phyloP scores from a whole-genome alignment of 1,140 invertebrate genomes.

The Tachypleus tridentatus region DNA sequence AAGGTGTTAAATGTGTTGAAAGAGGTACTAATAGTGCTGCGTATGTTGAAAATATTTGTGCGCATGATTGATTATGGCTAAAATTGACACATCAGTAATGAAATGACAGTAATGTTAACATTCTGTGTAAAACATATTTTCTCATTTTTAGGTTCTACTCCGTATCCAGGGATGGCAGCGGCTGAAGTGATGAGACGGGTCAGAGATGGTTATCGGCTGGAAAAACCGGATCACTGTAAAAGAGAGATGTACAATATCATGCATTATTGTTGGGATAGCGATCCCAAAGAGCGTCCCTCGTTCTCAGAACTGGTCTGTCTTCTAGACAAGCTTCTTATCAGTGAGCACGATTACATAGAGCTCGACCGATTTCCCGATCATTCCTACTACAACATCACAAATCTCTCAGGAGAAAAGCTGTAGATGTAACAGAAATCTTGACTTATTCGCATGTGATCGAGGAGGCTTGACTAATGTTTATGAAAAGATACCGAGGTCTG shows the following conservation, averaged over 20 bases:
- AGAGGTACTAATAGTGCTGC: too few species aligned
- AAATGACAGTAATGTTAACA: background rate
- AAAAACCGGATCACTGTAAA: slow-evolving; percentile 47
- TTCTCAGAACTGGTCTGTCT: slow-evolving; percentile 48
- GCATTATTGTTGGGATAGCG: slow-evolving; percentile 69
- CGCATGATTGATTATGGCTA: too few species aligned
- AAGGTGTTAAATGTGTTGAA: too few species aligned
- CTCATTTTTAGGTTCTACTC: slow-evolving; percentile 53
- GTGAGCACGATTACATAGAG: slow-evolving; percentile 86
- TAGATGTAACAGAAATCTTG: background rate
- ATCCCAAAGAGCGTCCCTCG: slow-evolving; percentile 59
- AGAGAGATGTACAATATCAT: slow-evolving; percentile 35
- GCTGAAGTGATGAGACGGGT: slow-evolving; percentile 52
- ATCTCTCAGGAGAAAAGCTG: slow-evolving; percentile 56
- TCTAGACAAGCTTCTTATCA: slow-evolving; percentile 64
- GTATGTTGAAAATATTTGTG: too few species aligned
- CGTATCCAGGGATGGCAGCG: slow-evolving; percentile 49
- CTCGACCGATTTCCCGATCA: slow-evolving; percentile 84
- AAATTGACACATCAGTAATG: too few species aligned
- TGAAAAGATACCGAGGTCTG: too few species aligned
- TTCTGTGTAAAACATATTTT: background rate
- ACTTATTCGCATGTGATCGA: too few species aligned
- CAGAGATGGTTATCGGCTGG: slow-evolving; percentile 50
- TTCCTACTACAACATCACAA: slow-evolving; percentile 74
- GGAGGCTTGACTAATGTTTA: too few species aligned